Conservation (phyloP, 2,888 invertebrate genomes). For the Neoitamus cyanurus region DNA sequence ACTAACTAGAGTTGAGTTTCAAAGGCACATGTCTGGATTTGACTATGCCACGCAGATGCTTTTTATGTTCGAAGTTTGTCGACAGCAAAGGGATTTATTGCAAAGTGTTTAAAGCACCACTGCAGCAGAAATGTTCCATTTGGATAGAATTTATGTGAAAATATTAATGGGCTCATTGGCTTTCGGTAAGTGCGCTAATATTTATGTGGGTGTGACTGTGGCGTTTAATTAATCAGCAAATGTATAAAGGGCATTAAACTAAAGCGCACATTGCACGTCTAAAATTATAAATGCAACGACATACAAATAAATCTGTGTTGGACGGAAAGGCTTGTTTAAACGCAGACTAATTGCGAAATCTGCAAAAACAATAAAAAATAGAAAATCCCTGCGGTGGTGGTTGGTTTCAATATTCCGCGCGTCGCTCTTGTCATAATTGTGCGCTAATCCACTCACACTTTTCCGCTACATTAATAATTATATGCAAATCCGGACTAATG, state of each 20-base stretch:
- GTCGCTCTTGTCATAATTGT: neutral
- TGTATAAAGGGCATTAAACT: neutral
- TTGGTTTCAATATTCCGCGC: neutral
- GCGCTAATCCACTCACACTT: neutral
- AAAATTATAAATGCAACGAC: neutral
- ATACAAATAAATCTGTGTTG: neutral
- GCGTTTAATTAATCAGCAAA: neutral
- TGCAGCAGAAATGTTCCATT: neutral
- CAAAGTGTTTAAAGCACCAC: neutral
- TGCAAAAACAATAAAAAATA: neutral
- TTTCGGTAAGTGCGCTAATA: neutral
- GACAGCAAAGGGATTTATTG: neutral
- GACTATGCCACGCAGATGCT: neutral
- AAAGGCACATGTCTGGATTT: neutral
- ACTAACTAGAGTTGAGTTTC: neutral
- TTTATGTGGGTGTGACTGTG: neutral
- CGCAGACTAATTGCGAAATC: neutral
- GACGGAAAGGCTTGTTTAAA: neutral
- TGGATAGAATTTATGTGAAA: neutral
- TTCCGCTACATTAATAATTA: slow-evolving; percentile 5
- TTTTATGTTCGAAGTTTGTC: neutral
- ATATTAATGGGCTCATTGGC: neutral
- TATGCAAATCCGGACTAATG: neutral
- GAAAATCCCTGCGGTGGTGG: neutral
- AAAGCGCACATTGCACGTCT: neutral